Base-by-base conservation (phyloP, 30 jellyfish, hydroid and myxozoan genomes). In the Calvadosia cruxmelitensis region DNA sequence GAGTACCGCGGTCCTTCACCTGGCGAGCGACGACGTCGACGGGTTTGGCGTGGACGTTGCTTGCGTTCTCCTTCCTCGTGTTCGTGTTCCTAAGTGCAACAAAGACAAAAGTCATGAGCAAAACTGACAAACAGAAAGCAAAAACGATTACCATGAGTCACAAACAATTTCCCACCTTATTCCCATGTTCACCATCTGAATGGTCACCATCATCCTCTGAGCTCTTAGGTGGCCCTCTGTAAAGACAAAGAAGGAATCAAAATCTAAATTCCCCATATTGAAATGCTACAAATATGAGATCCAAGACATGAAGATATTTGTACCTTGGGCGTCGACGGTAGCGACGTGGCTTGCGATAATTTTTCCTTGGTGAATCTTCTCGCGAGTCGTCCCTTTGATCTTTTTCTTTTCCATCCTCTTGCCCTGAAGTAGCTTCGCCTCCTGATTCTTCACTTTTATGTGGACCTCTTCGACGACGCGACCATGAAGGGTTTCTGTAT, bases 371-470 rank as follows among this genome's bases (percentile, higher is more conserved):
- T 42, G 57, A 10, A 5, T 42, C 57, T n/a, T n/a, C n/a, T n/a
- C n/a, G 25, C 71, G 49, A 1, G 67, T 67, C 49, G 7, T 71
- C 81, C 29, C 81, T 25, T n/a, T n/a, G n/a, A 23, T 32, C 67
- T 3, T 68, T 32, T 26, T 52, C 83, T 30, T 61, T 26, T 16
- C 84, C 84, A 77, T 31, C 67, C 1, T 69, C 90, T n/a, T 49
- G 89, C 20, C 77, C 78, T 3, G 90, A 77, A 0, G 84, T 69
- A 33, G 29, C 78, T 52, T 75, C 86, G 33, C 66, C 64, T 15
- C 86, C 97, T 0, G 97, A 87, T 1, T 88, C 96, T 7, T 87
- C 94, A 34, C 94, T 65, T 29, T 77, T 5, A 1, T 63, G 94
- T 29, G 75, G 91, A 10, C 84, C 86, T 23, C 90, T 87, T 23